Evolutionary conservation across 2,888 invertebrate species (phyloP), one percentile per base, ranked within the genome.

Genomic region (Patella pellucida): DNA sequence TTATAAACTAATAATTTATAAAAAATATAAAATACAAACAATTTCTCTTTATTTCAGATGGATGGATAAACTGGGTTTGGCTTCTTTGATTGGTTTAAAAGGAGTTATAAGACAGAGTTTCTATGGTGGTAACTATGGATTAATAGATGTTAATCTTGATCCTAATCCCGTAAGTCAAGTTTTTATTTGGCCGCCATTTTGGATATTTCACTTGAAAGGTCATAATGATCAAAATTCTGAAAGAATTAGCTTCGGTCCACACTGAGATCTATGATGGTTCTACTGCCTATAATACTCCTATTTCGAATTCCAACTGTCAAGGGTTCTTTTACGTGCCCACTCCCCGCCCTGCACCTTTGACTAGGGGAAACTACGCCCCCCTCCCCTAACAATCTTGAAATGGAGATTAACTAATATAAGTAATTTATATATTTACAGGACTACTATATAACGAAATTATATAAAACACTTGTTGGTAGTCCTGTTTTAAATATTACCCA

Each of bases 361-460:
- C 4, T 0, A 31, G 3, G 31, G 31, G 3, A 4, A 31, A 31
- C 0, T 31, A 31, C 31, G 31, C 31, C 27, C 2, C 31, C 2
- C 27, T 3, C 27, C 27, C 27, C 27, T 3, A 0, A 31, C 31
- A 2, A 3, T 4, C 4, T 3, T 3, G 4, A 31, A 31, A 31
- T 31, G 27, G 27, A 27, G 27, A 27, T 41, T 41, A 41, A 41
- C 31, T 5, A 41, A 41, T 41, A 41, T 41, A 41, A 41, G 4
- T 9, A 9, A 41, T 41, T 41, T 41, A 41, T 41, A 41, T 41
- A 27, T 27, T n/a, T 71, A 12, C 67, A 78, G 78, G 94, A 94
- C 84, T 96, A 94, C 91, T 96, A 95, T 94, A 94, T 95, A 86
- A 94, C 95, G 0, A 92, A 95, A 0, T 89, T 96, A 9, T 94